Base-by-base conservation (phyloP, 1,140 invertebrate species). In the Cherax quadricarinatus region DNA sequence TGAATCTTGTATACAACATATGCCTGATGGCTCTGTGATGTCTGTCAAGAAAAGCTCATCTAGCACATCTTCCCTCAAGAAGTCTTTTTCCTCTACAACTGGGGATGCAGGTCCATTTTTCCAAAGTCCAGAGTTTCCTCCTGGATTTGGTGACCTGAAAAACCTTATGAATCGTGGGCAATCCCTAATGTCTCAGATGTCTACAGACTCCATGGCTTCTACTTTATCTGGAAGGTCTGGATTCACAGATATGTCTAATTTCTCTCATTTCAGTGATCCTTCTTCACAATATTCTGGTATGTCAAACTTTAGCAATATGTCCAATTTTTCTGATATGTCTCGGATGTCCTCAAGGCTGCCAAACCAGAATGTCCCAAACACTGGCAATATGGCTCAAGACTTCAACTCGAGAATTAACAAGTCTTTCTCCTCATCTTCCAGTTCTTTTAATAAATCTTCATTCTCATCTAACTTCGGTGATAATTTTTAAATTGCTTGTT, bases 1-100 rank as follows among this genome's bases (percentile, higher is more conserved):
- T 80, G 93, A 93, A 57, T 91, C 93, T 4, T 93, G 91, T 57
- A 66, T 93, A n/a, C 84, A 92, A 53, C 91, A 91, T 3, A 82
- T 93, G 57, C 91, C 93, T 18, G 93, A 93, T 70, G 93, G 93
- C 14, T 93, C 93, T 16, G 83, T 92, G 1, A 89, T 93, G 73
- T 92, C 93, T 53, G 93, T 93, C 7, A 93, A 93, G 66, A 93
- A 93, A 75, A 93, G 80, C 73, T 92, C 91, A 24, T 79, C 93
- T 4, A 90, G 88, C 24, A 85, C 91, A n/a, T 92, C 91, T 24
- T 92, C 90, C n/a, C 66, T 91, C 66, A 90, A 92, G 75, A 78
- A 83, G 41, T 93, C 92, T 6, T 92, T 92, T 53, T 89, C 86
- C 14, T 62, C 73, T 57, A 49, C 60, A 10, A 78, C 73, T 51